Evolutionary conservation across 2,888 invertebrate species (phyloP).

Genomic region (Coelinius sp.): DNA sequence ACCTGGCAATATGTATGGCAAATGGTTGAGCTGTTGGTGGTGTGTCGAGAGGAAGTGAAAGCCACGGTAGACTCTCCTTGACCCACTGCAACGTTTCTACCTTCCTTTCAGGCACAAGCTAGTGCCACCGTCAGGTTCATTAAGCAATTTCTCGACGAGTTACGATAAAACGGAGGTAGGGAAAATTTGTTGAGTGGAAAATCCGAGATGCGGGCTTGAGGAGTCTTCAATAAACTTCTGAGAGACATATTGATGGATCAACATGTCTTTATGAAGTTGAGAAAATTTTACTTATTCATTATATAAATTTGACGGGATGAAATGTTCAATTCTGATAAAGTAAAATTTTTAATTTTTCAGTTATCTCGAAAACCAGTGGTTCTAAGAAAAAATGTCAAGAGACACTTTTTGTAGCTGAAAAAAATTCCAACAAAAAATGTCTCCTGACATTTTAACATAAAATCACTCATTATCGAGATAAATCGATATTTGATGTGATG

Average conservation of each 20-base stretch:
- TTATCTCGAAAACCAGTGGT: too few species aligned
- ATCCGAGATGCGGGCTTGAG: not conserved
- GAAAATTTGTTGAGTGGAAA: slow-evolving; percentile 9
- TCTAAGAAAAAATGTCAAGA: too few species aligned
- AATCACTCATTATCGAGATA: too few species aligned
- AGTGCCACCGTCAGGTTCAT: slow-evolving; percentile 65
- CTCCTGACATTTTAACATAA: too few species aligned
- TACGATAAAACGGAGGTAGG: slow-evolving; percentile 12
- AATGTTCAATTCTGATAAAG: too few species aligned
- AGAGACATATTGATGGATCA: not conserved
- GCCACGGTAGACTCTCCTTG: slow-evolving; percentile 69
- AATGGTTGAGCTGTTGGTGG: slow-evolving; percentile 47
- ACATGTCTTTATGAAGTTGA: not conserved
- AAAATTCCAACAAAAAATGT: too few species aligned
- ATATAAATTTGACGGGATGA: not conserved
- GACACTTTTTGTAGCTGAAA: too few species aligned
- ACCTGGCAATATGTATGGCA: slow-evolving; percentile 27
- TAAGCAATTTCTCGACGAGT: slow-evolving; percentile 65
- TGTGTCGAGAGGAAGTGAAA: slow-evolving; percentile 70
- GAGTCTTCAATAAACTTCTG: not conserved
- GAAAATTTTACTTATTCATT: not conserved
- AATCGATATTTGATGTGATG: too few species aligned
- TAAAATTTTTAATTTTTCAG: too few species aligned
- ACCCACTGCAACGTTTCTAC: slow-evolving; percentile 71
- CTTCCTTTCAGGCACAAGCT: slow-evolving; percentile 66